These are phyloP conservation scores for Tetheella fluctuosa DNA, from an alignment of 2,888 invertebrate genomes.

Conservation along the genomic window DNA sequence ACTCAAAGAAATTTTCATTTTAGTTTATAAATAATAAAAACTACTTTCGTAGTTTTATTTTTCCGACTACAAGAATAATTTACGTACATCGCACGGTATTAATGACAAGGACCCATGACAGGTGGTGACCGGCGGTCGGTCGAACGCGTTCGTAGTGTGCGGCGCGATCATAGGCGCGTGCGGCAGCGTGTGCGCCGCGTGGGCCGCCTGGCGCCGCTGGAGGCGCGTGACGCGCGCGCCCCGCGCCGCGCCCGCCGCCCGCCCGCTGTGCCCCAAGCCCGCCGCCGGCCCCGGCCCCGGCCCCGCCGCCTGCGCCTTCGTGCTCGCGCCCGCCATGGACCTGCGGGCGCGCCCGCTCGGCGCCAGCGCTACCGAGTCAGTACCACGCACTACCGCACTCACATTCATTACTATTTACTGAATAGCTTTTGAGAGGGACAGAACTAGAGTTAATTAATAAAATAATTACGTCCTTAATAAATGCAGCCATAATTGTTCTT, in stretches of 20 bases:
- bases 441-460: no score
- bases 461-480: no score
- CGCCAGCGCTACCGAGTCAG: slow-evolving; percentile 62
- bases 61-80: no score
- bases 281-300: slow-evolving; percentile 36
- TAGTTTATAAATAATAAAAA: no score
- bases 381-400: no score
- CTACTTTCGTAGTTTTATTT: no score
- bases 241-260: slow-evolving; percentile 34
- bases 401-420: no score
- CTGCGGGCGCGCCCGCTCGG: slow-evolving; percentile 34
- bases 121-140: slow-evolving; percentile 32
- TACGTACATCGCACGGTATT: no score
- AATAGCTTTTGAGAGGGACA: no score
- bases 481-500: no score
- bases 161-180: slow-evolving; percentile 53
- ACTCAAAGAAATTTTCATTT: no score
- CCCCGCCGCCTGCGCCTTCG: slow-evolving; percentile 35
- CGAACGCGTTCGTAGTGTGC: slow-evolving; percentile 56
- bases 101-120: no score
- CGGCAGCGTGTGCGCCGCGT: slow-evolving; percentile 50
- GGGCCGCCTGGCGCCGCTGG: slow-evolving; percentile 53
- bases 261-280: slow-evolving; percentile 25
- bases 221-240: slow-evolving; percentile 35
- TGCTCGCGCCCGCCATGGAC: slow-evolving; percentile 25